phyloP scores from a whole-genome alignment of 2,113 vertebrate genomes.

The Lanius collurio region DNA sequence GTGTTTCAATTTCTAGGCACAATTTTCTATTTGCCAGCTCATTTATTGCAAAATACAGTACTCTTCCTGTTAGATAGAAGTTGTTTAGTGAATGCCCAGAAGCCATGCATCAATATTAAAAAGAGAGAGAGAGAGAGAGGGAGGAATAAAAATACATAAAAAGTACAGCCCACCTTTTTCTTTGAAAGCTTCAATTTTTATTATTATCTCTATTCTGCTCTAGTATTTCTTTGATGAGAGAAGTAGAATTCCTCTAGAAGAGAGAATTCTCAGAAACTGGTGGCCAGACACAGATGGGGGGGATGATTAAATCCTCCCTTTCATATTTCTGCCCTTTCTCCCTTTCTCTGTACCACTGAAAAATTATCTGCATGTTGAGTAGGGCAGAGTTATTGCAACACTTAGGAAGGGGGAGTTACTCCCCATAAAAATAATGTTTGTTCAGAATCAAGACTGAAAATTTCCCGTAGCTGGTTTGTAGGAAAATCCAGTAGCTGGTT shows the following conservation, averaged over 20 bases:
- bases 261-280: neutral
- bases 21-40: conserved; percentile 31
- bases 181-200: neutral
- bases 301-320: neutral
- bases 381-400: neutral
- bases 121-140: neutral
- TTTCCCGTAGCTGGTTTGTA: neutral
- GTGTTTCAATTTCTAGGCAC: conserved; percentile 1
- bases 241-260: neutral
- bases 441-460: neutral
- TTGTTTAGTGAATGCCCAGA: neutral
- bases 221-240: neutral
- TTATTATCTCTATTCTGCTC: neutral
- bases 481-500: neutral
- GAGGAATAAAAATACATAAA: neutral
- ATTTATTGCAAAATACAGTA: conserved; percentile 14
- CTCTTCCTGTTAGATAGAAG: neutral
- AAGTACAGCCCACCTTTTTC: neutral
- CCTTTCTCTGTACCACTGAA: neutral
- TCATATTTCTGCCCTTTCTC: neutral
- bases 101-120: neutral
- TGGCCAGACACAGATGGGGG: neutral
- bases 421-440: neutral
- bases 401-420: neutral
- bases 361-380: neutral